Conservation (phyloP, 2,113 vertebrate genomes). For the Sarotherodon lohbergeri region DNA sequence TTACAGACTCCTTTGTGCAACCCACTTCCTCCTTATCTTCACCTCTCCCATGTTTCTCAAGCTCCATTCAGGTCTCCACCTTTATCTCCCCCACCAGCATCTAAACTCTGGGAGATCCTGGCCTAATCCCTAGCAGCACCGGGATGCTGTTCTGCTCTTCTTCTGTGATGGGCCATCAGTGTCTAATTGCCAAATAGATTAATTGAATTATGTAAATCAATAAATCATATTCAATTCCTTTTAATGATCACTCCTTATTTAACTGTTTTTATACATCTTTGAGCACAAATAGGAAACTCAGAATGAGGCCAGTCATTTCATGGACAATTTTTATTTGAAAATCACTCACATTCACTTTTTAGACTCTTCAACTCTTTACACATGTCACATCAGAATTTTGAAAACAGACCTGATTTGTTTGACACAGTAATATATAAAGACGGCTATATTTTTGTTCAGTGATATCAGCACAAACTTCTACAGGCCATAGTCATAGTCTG, state of each 20-base stretch:
- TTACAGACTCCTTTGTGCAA: too few species aligned
- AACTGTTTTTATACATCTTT: background rate
- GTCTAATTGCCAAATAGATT: background rate
- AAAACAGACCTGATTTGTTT: background rate
- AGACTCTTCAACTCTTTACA: background rate
- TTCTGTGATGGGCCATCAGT: background rate
- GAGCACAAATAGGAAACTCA: background rate
- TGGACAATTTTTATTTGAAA: background rate
- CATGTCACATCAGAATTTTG: background rate
- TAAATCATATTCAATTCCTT: background rate
- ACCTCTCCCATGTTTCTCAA: too few species aligned
- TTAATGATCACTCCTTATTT: background rate
- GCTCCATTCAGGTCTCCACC: too few species aligned
- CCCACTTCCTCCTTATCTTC: too few species aligned
- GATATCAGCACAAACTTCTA: constrained; percentile 15
- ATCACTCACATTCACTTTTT: background rate
- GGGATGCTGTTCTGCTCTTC: background rate
- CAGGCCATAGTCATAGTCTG: constrained; percentile 81
- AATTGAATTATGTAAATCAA: background rate
- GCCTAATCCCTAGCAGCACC: too few species aligned
- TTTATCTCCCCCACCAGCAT: too few species aligned
- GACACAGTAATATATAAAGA: background rate
- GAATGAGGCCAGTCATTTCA: background rate
- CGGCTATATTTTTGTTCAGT: background rate
- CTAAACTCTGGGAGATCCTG: too few species aligned